Conservation (phyloP, 2,797 vertebrate genomes). For the Pseudochaenichthys georgianus region DNA sequence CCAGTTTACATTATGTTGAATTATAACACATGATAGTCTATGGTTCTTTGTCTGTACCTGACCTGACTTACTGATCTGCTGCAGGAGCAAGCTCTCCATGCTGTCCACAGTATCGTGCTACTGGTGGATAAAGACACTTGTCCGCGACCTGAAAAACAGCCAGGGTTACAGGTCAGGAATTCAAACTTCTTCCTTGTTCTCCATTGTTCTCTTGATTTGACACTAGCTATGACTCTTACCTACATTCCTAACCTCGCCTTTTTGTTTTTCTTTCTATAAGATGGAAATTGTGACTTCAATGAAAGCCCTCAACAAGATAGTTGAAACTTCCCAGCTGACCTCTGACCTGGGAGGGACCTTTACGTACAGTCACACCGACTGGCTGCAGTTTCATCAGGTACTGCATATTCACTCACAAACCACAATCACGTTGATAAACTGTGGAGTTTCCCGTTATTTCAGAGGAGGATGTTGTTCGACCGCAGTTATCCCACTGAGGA, state of each 20-base stretch:
- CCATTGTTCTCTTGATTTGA: neutral
- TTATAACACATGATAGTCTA: neutral
- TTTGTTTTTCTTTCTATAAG: constrained; percentile 67
- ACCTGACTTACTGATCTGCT: neutral
- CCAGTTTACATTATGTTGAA: neutral
- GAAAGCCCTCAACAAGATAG: constrained; percentile 89
- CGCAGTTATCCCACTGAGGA: neutral
- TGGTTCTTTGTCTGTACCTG: neutral
- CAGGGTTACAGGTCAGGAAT: constrained; percentile 88
- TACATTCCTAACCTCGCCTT: neutral
- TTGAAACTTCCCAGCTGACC: constrained; percentile 91
- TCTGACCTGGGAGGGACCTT: constrained; percentile 89
- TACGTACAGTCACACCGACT: constrained; percentile 91
- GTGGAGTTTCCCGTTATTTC: constrained; percentile 19
- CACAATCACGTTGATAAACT: neutral
- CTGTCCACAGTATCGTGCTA: constrained; percentile 85
- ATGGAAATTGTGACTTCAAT: constrained; percentile 91
- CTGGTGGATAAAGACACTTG: constrained; percentile 90
- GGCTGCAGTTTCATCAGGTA: constrained; percentile 96
- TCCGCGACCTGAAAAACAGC: constrained; percentile 84
- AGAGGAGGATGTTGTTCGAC: neutral
- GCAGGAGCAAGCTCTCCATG: constrained; percentile 85
- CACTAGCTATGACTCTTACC: neutral
- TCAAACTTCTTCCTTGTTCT: neutral
- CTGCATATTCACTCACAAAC: constrained; percentile 27